Conservation (phyloP, 1,140 invertebrate species). For the Gonioctena quinquepunctata region DNA sequence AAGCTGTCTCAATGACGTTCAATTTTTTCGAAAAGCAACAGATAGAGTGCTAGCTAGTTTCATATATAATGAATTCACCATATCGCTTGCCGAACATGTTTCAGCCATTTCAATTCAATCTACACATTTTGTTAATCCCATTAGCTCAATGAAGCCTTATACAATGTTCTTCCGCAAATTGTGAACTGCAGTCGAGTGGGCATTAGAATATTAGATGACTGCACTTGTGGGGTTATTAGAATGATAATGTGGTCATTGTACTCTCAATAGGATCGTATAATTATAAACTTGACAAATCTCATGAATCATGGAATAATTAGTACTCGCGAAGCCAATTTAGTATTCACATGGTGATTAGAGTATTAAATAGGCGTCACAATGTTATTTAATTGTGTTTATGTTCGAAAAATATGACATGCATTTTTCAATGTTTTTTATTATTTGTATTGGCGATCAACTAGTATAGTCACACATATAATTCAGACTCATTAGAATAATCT, state of each 20-base stretch:
- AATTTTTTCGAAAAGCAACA: too few relatives aligned
- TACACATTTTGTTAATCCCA: conserved; percentile 6
- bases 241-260: conserved; percentile 6
- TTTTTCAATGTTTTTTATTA: too few relatives aligned
- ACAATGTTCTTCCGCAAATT: neutral
- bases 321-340: neutral
- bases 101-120: neutral
- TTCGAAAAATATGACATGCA: too few relatives aligned
- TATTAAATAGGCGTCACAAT: too few relatives aligned
- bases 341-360: neutral
- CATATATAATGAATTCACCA: too few relatives aligned
- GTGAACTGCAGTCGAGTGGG: conserved; percentile 1
- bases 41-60: too few relatives aligned
- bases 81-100: too few relatives aligned
- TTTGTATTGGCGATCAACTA: too few relatives aligned
- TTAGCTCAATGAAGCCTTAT: conserved; percentile 1
- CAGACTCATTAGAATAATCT: too few relatives aligned
- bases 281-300: neutral
- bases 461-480: too few relatives aligned
- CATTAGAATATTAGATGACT: conserved; percentile 7
- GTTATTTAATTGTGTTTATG: too few relatives aligned
- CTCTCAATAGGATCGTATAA: conserved; percentile 3
- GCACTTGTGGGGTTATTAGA: conserved; percentile 13
- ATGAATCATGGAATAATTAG: neutral
- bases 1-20: too few relatives aligned